Evolutionary conservation across 1,140 invertebrate genomes (phyloP).

Genomic region (Eulimnadia texana): DNA sequence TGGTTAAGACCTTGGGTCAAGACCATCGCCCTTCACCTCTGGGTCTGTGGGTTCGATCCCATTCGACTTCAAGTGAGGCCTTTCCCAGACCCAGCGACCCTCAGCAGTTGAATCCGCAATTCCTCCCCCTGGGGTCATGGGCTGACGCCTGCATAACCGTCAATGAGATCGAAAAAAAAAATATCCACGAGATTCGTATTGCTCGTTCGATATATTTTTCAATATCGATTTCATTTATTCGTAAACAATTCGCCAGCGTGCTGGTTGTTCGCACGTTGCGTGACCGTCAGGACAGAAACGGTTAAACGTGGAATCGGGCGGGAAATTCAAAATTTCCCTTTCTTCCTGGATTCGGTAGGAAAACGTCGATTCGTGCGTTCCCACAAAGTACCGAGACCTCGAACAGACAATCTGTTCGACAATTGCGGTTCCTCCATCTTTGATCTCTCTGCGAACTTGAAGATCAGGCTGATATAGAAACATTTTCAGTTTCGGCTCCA

Average conservation of each 20-base stretch:
- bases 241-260: slow-evolving; percentile 32
- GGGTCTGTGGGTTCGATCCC: too few relatives aligned
- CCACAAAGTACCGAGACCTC: slow-evolving; percentile 70
- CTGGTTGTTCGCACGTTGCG: slow-evolving; percentile 33
- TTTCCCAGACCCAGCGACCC: too few relatives aligned
- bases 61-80: too few relatives aligned
- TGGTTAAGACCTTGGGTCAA: too few relatives aligned
- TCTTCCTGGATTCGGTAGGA: slow-evolving; percentile 94
- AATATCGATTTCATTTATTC: not conserved
- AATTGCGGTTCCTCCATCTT: slow-evolving; percentile 81
- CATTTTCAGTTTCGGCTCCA: slow-evolving; percentile 32
- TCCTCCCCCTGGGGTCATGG: too few relatives aligned
- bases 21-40: too few relatives aligned
- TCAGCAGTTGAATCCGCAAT: too few relatives aligned
- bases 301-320: slow-evolving; percentile 70
- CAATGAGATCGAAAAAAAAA: not conserved
- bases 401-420: slow-evolving; percentile 94
- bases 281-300: slow-evolving; percentile 50
- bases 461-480: slow-evolving; percentile 34
- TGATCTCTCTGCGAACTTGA: slow-evolving; percentile 35
- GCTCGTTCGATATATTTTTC: not conserved
- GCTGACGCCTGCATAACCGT: too few relatives aligned
- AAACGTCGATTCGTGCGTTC: slow-evolving; percentile 88
- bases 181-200: not conserved
- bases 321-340: slow-evolving; percentile 81